These are phyloP conservation scores for Dromococcyx pavoninus DNA, from an alignment of 2,797 vertebrate genomes.

Conservation along the genomic window DNA sequence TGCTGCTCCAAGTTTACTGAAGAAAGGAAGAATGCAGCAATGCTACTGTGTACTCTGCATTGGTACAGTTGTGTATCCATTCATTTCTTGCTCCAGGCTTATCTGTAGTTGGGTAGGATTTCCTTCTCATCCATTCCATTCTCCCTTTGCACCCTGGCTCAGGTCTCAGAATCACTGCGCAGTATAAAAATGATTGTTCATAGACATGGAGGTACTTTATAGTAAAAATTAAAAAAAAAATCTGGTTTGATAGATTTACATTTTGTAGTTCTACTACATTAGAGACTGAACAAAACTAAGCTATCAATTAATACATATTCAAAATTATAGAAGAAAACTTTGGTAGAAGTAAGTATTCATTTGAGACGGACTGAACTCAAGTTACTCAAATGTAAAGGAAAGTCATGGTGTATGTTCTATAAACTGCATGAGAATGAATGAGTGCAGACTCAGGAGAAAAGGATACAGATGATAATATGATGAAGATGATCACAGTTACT, in stretches of 20 bases:
- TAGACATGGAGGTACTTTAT: neutral
- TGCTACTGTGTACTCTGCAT: neutral
- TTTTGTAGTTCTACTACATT: neutral
- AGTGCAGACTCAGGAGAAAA: neutral
- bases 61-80: neutral
- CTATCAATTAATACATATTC: neutral
- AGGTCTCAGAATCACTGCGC: neutral
- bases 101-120: neutral
- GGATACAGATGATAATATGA: fast-evolving
- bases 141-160: neutral
- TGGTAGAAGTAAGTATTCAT: neutral
- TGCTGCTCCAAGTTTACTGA: neutral
- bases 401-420: neutral
- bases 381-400: neutral
- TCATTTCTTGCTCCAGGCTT: neutral
- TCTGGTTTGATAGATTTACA: neutral
- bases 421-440: neutral
- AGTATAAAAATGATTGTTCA: neutral
- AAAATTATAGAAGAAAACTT: neutral
- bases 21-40: neutral
- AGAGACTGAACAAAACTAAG: neutral
- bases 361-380: neutral
- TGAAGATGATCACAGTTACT: neutral
- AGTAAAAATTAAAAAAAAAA: neutral
- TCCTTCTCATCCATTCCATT: neutral